Base-by-base conservation (phyloP, 2,113 vertebrate species). In the Rhinolophus ferrumequinum region DNA sequence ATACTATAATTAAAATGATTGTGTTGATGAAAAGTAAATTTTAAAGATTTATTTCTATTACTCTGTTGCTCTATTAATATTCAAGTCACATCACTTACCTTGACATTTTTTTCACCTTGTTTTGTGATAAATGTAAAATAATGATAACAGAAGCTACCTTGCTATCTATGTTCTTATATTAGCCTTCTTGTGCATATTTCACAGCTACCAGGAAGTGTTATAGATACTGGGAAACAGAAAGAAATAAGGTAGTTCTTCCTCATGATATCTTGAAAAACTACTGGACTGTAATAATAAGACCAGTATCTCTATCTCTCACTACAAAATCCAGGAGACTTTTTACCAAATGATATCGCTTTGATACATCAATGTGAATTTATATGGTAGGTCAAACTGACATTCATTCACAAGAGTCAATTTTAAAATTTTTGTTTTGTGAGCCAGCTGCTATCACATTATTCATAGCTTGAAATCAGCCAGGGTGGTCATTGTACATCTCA, bases 381-480 rank as follows among this genome's bases (percentile, higher is more conserved):
- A 26, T 77, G 16, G 24, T 33, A 5, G 0, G 8, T 13, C 5
- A 14, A 41, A 8, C 10, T 21, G 47, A 38, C 22, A 83, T 0
- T 5, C 8, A 28, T 0, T 60, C 9, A 1, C 2, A 80, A 88
- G 21, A 77, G 2, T 11, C 26, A 69, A 50, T 0, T 41, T 3
- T 28, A 69, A 84, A 90, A 91, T 64, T 69, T 92, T 67, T 30
- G 19, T 8, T 58, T 30, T 62, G 4, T 35, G 18, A 84, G 26
- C 22, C 4, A 24, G 0, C 18, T 64, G 44, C 41, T 3, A 16
- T 75, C 47, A 58, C 6, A 26, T 2, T 82, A 15, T 41, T 62
- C 33, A 11, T 8, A 73, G 8, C 2, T 22, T 72, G 30, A 60
- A 52, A 38, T 69, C 5, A 41, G 30, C 13, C 3, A 3, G 16